A percentile compares a stretch with the other conserved stretches of the same genome.
phyloP scores from a whole-genome alignment of 2,797 vertebrate genomes.

The Loriculus beryllinus region DNA sequence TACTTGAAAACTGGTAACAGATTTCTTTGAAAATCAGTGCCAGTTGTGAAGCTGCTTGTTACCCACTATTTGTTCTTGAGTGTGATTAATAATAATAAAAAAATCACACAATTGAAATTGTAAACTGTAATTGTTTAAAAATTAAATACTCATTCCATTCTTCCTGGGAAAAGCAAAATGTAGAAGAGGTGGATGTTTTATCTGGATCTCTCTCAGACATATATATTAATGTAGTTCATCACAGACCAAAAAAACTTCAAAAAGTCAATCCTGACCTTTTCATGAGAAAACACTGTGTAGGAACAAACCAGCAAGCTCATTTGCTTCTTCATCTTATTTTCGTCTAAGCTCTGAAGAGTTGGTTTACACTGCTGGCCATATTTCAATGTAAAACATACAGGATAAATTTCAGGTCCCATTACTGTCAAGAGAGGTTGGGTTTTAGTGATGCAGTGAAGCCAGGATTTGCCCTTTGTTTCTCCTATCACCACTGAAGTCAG shows the following conservation, averaged over 20 bases:
- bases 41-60: background rate
- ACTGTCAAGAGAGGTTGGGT: background rate
- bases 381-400: background rate
- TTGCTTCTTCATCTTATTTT: background rate
- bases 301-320: background rate
- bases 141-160: background rate
- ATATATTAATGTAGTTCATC: background rate
- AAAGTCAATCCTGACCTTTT: background rate
- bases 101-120: background rate
- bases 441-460: background rate
- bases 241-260: background rate
- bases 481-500: background rate
- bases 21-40: conserved; percentile 9
- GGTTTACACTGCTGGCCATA: background rate
- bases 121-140: background rate
- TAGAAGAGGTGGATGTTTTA: background rate
- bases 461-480: background rate
- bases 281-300: background rate
- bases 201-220: background rate
- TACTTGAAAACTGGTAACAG: background rate
- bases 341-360: background rate
- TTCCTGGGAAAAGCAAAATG: background rate
- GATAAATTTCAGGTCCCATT: background rate
- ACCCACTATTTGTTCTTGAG: background rate
- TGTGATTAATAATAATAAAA: background rate